Evolutionary conservation across 1,140 invertebrate species (phyloP), one percentile per base, ranked within the genome.

Genomic region (Drosophila kanapiae): DNA sequence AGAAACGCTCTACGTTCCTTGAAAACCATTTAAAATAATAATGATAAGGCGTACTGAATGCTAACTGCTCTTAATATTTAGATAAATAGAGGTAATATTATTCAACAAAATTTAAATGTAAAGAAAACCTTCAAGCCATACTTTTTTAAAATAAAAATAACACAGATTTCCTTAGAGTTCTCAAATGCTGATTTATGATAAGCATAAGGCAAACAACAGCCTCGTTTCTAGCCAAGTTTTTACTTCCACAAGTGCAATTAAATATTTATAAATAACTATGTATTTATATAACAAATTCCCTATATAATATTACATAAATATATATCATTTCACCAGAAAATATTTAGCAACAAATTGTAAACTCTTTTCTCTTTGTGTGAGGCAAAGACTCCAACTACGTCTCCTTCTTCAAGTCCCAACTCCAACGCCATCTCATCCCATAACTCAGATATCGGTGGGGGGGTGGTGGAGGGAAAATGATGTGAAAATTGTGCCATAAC

Each of bases 401-500:
- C 16, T 16, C 27, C 47, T 31, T 7, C n/a, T 6, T n/a, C 29
- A 11, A 38, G 31, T 37, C 31, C 31, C 60, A 57, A 14, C 23
- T 57, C 42, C 38, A 16, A 62, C 43, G 23, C 16, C 45, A 67
- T 51, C 65, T 49, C 47, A 68, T 68, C 65, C 75, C 80, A 87
- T 88, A 87, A 87, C 84, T 87, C 80, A 87, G 64, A 45, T 75
- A 79, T 81, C 51, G 70, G 75, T 51, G 49, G 7, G 23, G 57
- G 48, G 51, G 59, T 29, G 65, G 37, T n/a, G 59, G 16, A 37
- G 23, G 81, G 87, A 82, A 91, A 91, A 91, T 88, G 84, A 91
- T 91, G 88, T 91, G 88, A 91, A 91, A 91, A 91, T 91, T 91
- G 84, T 91, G 84, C 88, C 90, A 85, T 91, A 84, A 84, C 85